Percentiles rank a stretch among this genome's conserved stretches.
These are phyloP conservation scores for Zingel zingel DNA, from an alignment of 2,113 vertebrate species.

Conservation along the genomic window DNA sequence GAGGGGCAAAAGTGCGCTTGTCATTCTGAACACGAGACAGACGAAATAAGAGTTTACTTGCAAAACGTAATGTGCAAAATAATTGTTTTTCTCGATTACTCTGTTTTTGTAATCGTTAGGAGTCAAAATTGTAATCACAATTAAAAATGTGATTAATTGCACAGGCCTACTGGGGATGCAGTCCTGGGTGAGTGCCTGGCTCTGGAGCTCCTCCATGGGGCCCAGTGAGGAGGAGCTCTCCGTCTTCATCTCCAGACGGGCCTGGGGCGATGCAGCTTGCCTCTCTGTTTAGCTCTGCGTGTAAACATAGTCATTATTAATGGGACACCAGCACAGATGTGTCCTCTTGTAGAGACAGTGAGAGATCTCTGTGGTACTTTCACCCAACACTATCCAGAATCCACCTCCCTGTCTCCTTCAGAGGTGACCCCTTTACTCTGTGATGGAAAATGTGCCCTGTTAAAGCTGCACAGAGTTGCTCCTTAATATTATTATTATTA, in stretches of 20 bases:
- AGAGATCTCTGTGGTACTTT: constrained; percentile 36
- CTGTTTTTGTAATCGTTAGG: too few relatives aligned
- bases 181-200: constrained; percentile 1
- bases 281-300: constrained; percentile 67
- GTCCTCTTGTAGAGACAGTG: constrained; percentile 5
- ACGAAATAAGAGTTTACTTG: too few relatives aligned
- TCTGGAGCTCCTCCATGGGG: constrained; percentile 17
- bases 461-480: constrained; percentile 4
- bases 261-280: constrained; percentile 47
- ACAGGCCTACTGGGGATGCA: not conserved
- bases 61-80: too few relatives aligned
- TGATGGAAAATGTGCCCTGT: constrained; percentile 37
- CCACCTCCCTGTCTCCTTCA: constrained; percentile 22
- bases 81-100: too few relatives aligned
- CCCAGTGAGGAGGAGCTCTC: constrained; percentile 17
- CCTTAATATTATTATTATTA: not conserved
- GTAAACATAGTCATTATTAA: constrained; percentile 75
- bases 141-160: too few relatives aligned
- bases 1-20: too few relatives aligned
- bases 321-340: constrained; percentile 70
- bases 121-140: too few relatives aligned
- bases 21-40: too few relatives aligned
- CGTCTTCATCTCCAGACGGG: constrained; percentile 14
- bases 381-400: constrained; percentile 39
- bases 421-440: constrained; percentile 27